A percentile compares a stretch with the other conserved stretches of the same genome.
Evolutionary conservation across 2,113 vertebrate genomes (phyloP).

Genomic region (Rhinoptilus africanus): DNA sequence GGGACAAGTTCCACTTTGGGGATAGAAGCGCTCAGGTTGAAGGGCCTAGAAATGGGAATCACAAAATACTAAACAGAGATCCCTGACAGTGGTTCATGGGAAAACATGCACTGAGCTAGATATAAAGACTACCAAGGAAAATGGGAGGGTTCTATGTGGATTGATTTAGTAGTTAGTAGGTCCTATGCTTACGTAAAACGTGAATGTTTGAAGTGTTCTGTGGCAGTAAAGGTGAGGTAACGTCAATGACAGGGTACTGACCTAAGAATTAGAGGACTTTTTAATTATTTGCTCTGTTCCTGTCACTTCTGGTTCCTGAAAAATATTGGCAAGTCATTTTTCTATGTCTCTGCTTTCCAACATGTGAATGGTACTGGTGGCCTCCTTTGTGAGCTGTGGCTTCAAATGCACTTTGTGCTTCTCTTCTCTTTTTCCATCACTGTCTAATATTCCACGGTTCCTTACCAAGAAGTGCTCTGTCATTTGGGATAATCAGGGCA

Average conservation of each 20-base stretch:
- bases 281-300: not conserved
- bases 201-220: not conserved
- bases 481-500: not conserved
- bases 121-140: not conserved
- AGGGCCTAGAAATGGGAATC: not conserved
- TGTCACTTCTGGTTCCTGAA: not conserved
- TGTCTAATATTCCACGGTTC: not conserved
- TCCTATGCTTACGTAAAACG: fast-evolving
- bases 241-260: not conserved
- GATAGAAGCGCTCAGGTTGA: not conserved
- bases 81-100: not conserved
- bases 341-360: not conserved
- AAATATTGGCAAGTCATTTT: not conserved
- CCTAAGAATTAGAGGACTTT: not conserved
- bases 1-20: not conserved
- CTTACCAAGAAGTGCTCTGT: not conserved
- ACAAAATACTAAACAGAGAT: not conserved
- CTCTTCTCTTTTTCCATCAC: not conserved
- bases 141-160: not conserved
- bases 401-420: not conserved
- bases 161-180: not conserved
- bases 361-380: not conserved
- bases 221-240: not conserved
- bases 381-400: not conserved
- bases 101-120: not conserved